Evolutionary conservation across 2,888 invertebrate genomes (phyloP), one percentile per base, ranked within the genome.

Genomic region (Laothoe populi): DNA sequence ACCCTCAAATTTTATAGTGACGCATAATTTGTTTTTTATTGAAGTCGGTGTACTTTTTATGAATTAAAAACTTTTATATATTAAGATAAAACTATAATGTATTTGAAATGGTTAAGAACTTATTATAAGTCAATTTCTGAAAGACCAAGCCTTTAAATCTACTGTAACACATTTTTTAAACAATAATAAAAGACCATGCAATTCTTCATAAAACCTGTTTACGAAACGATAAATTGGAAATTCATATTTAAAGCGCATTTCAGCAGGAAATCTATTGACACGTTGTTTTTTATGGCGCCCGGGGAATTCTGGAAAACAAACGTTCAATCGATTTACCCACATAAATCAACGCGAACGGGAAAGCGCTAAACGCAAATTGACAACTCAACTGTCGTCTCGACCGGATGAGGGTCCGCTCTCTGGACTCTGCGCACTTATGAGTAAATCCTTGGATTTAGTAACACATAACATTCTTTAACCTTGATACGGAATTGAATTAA

Each of bases 341-440:
- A 82, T 82, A 82, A 82, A 83, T 83, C 84, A 81, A 78, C 75
- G 71, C 68, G 70, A 78, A 73, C 70, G 72, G 70, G 78, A 78
- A 75, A 77, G 74, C 72, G 77, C 70, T 79, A 78, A 82, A 84
- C 79, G 80, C 79, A 82, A 84, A 84, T 84, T 84, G 84, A 83
- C 82, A 82, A 77, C 75, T 78, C 75, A 78, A 84, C 79, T 82
- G 83, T 82, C 84, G 75, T 64, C 64, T 64, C 66, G 59, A 60
- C 57, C 64, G 66, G 82, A 82, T 78, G 74, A 79, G 82, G 83
- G 84, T 81, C 71, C 65, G 64, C 61, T 57, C 46, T 40, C 16
- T 40, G 53, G 60, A 31, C 60, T 49, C 59, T 10, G 16, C 68
- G 53, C 73, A 67, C 75, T 73, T 74, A 70, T 72, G 70, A 75